These are phyloP conservation scores for Tolypeutes matacus DNA, from an alignment of 2,797 vertebrate genomes.

Conservation along the genomic window DNA sequence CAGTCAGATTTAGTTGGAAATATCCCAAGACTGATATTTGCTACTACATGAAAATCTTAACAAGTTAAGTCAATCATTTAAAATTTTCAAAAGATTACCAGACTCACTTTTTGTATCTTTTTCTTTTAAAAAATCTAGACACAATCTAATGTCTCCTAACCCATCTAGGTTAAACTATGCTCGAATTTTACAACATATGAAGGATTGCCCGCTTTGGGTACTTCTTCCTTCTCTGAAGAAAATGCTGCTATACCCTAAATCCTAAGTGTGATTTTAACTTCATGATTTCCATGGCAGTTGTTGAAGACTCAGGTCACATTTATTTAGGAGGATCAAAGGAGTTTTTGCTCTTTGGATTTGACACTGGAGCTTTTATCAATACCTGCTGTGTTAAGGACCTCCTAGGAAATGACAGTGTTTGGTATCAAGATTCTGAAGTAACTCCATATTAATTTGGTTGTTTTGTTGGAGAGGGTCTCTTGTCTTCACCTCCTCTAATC, in stretches of 20 bases:
- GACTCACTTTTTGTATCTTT: background rate
- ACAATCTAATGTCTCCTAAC: background rate
- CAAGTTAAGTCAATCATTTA: background rate
- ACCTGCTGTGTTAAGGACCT: background rate
- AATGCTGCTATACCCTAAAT: background rate
- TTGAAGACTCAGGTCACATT: background rate
- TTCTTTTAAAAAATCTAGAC: background rate
- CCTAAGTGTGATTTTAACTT: background rate
- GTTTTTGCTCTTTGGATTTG: background rate
- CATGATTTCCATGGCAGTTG: background rate
- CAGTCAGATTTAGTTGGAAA: background rate
- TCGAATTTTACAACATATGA: background rate
- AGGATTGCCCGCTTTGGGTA: background rate
- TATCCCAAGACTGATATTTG: background rate
- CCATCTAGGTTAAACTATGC: background rate
- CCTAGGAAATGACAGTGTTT: background rate
- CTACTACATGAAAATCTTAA: background rate
- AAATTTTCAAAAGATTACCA: background rate
- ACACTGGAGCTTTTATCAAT: background rate
- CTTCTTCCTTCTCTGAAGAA: background rate
- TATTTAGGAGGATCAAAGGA: background rate
- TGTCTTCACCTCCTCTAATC: background rate
- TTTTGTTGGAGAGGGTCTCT: background rate
- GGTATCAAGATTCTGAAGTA: background rate
- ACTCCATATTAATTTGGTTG: background rate